Evolutionary conservation across 1,140 invertebrate species (phyloP).

Genomic region (Leptinotarsa defecta): DNA sequence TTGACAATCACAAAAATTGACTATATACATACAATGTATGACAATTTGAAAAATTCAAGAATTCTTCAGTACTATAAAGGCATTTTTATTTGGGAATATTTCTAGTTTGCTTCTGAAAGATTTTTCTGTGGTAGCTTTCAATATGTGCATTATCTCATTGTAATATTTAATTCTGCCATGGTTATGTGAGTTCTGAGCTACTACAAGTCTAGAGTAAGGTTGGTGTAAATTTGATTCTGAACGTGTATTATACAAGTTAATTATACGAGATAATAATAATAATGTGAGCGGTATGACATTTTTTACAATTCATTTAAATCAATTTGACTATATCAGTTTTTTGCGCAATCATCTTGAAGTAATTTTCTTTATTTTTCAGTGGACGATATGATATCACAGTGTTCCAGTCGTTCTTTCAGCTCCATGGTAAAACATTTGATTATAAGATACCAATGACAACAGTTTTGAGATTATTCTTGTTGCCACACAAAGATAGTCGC

Average conservation of each 20-base stretch:
- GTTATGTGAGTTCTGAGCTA: neutral
- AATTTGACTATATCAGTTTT: no score
- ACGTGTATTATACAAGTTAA: neutral
- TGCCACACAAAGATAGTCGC: constrained; percentile 96
- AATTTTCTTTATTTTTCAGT: constrained; percentile 62
- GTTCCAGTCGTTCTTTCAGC: constrained; percentile 95
- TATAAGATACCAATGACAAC: constrained; percentile 99
- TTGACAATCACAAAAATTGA: no score
- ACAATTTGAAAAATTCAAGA: neutral
- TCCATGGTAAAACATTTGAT: constrained; percentile 99
- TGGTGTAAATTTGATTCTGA: neutral
- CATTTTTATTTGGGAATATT: neutral
- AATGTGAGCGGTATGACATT: no score
- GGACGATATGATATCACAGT: constrained; percentile 99
- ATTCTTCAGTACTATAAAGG: neutral
- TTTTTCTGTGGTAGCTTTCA: constrained; percentile 4
- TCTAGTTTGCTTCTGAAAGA: neutral
- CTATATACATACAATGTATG: neutral
- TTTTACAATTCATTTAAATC: no score
- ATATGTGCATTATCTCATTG: neutral
- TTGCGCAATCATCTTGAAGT: no score
- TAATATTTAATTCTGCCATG: neutral
- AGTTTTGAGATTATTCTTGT: constrained; percentile 89
- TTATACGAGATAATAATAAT: neutral
- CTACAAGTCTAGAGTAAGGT: neutral